Evolutionary conservation across 2,113 vertebrate genomes (phyloP).

Genomic region (Neogobius melanostomus): DNA sequence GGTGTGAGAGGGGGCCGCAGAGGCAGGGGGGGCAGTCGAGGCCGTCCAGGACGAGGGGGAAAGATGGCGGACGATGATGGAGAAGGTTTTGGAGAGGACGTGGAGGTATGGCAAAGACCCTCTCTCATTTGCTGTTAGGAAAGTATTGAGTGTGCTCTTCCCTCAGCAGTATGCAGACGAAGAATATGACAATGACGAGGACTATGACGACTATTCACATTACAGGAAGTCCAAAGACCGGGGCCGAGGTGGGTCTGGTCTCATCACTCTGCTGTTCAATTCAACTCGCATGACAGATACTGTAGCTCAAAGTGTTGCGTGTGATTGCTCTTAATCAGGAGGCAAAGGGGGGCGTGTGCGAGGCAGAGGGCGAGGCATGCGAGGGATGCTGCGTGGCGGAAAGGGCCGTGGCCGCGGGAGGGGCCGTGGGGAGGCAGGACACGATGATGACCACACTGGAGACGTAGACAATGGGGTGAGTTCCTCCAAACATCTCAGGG

Average conservation of each 20-base stretch:
- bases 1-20: constrained; percentile 81
- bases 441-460: constrained; percentile 85
- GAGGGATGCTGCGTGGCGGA: constrained; percentile 78
- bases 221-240: constrained; percentile 86
- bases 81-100: constrained; percentile 76
- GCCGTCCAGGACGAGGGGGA: constrained; percentile 52
- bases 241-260: constrained; percentile 75
- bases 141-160: background rate
- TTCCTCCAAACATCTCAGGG: background rate
- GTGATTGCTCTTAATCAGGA: constrained; percentile 61
- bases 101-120: constrained; percentile 66
- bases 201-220: constrained; percentile 88
- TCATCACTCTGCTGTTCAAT: background rate
- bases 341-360: constrained; percentile 77
- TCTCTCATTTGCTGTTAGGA: background rate
- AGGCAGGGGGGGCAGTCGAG: constrained; percentile 70
- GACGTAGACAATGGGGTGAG: constrained; percentile 89
- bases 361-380: constrained; percentile 77
- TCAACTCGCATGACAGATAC: background rate
- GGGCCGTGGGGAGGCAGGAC: constrained; percentile 78
- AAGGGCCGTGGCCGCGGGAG: constrained; percentile 81
- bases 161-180: constrained; percentile 81
- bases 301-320: background rate
- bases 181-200: constrained; percentile 85
- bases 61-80: constrained; percentile 81